Evolutionary conservation across 2,888 invertebrate genomes (phyloP).

Genomic region (Parasteatoda lunata): DNA sequence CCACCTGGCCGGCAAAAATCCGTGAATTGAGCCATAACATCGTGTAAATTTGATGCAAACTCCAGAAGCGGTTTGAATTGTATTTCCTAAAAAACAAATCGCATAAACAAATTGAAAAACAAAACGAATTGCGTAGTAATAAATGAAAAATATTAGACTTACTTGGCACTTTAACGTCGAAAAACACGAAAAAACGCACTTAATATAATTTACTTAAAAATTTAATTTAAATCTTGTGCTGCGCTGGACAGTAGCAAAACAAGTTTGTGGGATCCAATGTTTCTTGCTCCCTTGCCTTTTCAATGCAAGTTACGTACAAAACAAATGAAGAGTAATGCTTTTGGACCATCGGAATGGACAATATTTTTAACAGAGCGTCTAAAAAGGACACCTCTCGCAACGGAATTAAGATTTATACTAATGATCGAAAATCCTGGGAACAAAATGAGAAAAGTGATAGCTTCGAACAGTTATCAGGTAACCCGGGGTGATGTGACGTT

Average conservation of each 20-base stretch:
- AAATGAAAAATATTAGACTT: no score
- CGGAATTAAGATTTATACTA: slow-evolving; percentile 3
- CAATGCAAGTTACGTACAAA: slow-evolving; percentile 37
- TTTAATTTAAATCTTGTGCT: no score
- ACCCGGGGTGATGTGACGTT: slow-evolving; percentile 9
- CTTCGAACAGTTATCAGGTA: slow-evolving; percentile 18
- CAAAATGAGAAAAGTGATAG: neutral
- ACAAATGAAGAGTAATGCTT: slow-evolving; percentile 29
- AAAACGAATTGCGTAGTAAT: no score
- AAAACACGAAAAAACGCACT: neutral
- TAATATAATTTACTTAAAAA: neutral
- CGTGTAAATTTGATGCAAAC: no score
- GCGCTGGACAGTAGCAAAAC: neutral
- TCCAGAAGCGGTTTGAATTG: no score
- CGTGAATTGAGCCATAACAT: no score
- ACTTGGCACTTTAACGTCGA: neutral
- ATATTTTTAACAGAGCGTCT: neutral
- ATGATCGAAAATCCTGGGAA: neutral
- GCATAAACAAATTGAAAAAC: no score
- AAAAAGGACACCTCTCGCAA: slow-evolving; percentile 4
- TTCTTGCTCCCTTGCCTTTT: slow-evolving; percentile 65
- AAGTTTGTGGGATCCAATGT: slow-evolving; percentile 46
- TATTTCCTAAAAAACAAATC: no score
- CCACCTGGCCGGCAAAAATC: no score
- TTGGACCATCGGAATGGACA: slow-evolving; percentile 56